Base-by-base conservation (phyloP, 1,140 invertebrate species). In the Brachionus koreanus region DNA sequence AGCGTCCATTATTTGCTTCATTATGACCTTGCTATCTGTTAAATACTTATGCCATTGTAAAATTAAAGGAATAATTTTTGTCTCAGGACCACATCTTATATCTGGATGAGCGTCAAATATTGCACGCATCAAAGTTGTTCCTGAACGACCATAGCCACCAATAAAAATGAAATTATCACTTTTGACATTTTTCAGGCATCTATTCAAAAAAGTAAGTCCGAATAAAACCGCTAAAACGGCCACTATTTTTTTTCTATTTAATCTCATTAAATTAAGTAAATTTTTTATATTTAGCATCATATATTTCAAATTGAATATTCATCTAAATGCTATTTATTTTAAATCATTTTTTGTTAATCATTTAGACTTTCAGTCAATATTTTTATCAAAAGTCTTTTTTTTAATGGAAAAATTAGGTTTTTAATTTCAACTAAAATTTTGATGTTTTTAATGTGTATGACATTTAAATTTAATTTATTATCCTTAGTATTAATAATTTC, bases 21-120 rank as follows among this genome's bases (percentile, higher is more conserved):
- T 88, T 84, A 92, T 93, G 88, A 97, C 95, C 87, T 95, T 94
- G 83, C 94, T 93, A 13, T 94, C 95, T 87, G 94, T 94, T 81
- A 94, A 90, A 95, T 95, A 97, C 85, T 96, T 94, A 84, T 93
- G 92, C 84, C 97, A 92, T 97, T n/a, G 39, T 65, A 65, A 91
- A 85, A 98, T 92, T 83, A 95, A 90, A 29, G 97, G 97, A 87
- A 99, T 96, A 52, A 99, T 94, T 83, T 96, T 91, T 6, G 96
- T 98, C 89, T 98, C 97, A 89, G 98, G 96, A 6, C 96, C 97
- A 89, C 97, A 99, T 88, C 95, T 92, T 84, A 98, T 93, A 87
- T 95, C 93, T n/a, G 95, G 95, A 91, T 99, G 97, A 63, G 97
- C 96, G 90, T 99, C 97, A 75, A 99, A 89, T 94, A 99, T 97